A percentile compares a stretch with the other conserved stretches of the same genome.
These are phyloP conservation scores for Rhabditophanes sp. DNA, from an alignment of 2,888 invertebrate genomes.

Conservation along the genomic window DNA sequence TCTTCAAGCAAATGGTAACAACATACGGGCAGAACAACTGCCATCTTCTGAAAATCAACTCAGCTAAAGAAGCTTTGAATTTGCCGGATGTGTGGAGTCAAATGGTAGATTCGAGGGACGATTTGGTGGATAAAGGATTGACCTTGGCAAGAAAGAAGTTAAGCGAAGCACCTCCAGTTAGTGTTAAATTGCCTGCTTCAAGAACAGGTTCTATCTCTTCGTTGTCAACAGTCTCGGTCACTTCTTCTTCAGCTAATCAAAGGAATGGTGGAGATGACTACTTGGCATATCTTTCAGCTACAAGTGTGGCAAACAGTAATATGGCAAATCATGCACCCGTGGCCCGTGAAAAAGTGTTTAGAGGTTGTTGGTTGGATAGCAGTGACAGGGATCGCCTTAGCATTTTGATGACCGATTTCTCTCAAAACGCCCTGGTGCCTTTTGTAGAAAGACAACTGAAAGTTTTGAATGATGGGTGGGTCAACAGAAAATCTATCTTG, in stretches of 20 bases:
- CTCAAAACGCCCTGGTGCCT: constrained; percentile 52
- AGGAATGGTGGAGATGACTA: no score
- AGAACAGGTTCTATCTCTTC: no score
- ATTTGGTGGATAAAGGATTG: constrained; percentile 19
- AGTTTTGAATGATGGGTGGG: constrained; percentile 47
- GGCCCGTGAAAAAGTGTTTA: no score
- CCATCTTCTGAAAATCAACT: constrained; percentile 76
- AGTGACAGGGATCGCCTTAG: constrained; percentile 13
- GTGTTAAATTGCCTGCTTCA: no score
- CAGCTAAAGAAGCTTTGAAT: constrained; percentile 44
- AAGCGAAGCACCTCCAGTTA: not conserved
- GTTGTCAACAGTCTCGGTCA: constrained; percentile 3
- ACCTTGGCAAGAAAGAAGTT: constrained; percentile 13
- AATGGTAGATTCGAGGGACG: constrained; percentile 52
- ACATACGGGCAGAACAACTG: constrained; percentile 72
- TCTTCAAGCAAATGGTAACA: constrained; percentile 68
- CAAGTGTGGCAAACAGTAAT: no score
- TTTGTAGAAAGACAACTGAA: constrained; percentile 76
- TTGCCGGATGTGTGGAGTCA: constrained; percentile 70
- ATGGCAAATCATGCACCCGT: no score
- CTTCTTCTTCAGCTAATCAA: no score
- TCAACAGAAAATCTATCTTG: not conserved
- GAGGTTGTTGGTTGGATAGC: constrained; percentile 12
- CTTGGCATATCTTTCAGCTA: no score
- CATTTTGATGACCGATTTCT: constrained; percentile 14